These are phyloP conservation scores for Neomonachus schauinslandi DNA, from an alignment of 2,113 vertebrate genomes.

Conservation along the genomic window DNA sequence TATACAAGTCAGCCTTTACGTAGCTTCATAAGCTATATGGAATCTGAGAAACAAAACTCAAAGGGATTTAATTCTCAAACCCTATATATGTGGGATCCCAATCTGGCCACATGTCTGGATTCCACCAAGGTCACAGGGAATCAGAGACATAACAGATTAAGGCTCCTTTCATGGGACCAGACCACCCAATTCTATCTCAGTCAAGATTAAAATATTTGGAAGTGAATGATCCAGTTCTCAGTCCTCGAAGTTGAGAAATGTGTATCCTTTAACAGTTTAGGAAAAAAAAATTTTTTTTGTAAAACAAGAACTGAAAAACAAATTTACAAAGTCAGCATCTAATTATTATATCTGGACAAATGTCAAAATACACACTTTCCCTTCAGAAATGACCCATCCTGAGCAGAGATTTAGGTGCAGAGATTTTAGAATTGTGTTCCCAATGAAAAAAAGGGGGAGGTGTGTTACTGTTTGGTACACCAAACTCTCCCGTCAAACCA, in stretches of 20 bases:
- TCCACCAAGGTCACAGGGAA: neutral
- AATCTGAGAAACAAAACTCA: neutral
- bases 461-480: neutral
- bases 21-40: neutral
- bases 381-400: neutral
- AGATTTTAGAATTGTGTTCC: neutral
- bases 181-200: neutral
- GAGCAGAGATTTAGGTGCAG: neutral
- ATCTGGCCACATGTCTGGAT: neutral
- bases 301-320: neutral
- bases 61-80: neutral
- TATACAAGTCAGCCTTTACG: neutral
- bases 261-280: neutral
- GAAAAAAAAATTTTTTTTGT: too few relatives aligned
- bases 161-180: neutral
- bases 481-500: neutral
- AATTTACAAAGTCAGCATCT: neutral
- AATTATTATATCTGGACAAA: neutral
- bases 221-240: neutral
- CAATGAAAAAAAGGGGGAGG: accelerated
- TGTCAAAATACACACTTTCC: neutral
- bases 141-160: neutral
- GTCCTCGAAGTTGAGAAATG: neutral
- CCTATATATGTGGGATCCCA: neutral
- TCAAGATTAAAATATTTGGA: neutral